phyloP scores from a whole-genome alignment of 2,113 vertebrate genomes.

The Vicugna pacos region DNA sequence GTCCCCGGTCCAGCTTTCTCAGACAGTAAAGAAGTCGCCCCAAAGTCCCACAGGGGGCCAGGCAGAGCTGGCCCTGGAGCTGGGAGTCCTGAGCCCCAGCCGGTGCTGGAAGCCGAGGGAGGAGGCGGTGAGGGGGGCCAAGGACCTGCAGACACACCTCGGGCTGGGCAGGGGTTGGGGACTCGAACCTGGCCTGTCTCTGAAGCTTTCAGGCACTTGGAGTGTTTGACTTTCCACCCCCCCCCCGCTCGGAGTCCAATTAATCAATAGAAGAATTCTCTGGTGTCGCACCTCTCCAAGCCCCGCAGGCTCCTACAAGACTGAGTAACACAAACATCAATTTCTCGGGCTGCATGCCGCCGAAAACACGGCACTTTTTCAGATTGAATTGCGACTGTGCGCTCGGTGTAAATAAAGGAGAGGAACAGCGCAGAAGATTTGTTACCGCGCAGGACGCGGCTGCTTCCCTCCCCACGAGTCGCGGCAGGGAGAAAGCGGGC shows the following conservation, averaged over 20 bases:
- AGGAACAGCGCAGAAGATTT: not conserved
- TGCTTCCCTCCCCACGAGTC: not conserved
- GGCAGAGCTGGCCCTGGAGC: not conserved
- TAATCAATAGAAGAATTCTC: slow-evolving; percentile 83
- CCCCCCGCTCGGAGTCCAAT: not conserved
- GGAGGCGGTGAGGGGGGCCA: not conserved
- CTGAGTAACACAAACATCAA: slow-evolving; percentile 79
- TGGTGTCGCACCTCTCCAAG: not conserved
- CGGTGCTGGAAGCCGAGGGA: not conserved
- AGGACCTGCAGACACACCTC: not conserved
- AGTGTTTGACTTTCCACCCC: not conserved
- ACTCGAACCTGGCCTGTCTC: not conserved
- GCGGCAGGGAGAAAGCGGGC: fast-evolving
- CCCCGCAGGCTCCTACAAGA: slow-evolving; percentile 69
- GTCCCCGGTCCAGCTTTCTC: not conserved
- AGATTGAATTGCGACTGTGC: slow-evolving; percentile 68
- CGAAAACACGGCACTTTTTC: slow-evolving; percentile 58
- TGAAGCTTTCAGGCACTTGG: not conserved
- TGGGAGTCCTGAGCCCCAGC: not conserved
- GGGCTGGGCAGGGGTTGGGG: not conserved
- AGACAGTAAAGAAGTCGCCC: not conserved
- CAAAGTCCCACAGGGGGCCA: fast-evolving
- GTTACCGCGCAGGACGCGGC: not conserved
- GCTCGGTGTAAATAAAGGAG: slow-evolving; percentile 53
- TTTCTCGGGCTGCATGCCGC: slow-evolving; percentile 68